Base-by-base conservation (phyloP, 2,113 vertebrate genomes). In the Rynchops niger region DNA sequence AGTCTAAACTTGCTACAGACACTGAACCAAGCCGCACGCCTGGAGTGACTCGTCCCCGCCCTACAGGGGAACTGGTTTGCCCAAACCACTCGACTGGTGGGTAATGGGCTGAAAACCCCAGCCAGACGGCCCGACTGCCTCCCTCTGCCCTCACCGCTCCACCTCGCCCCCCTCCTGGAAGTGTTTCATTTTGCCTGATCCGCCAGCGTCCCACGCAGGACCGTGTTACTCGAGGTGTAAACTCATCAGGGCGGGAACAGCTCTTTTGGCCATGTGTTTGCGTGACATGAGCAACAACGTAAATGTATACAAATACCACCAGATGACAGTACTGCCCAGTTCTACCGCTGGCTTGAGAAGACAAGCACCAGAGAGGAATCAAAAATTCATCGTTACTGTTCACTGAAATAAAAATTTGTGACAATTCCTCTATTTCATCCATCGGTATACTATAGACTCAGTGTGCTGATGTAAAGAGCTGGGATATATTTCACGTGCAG, bases 41-140 rank as follows among this genome's bases (percentile, higher is more conserved):
- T 40, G 9, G 20, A 0, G 14, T 94, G 95, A 95, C 81, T 96
- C 93, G 95, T 30, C 77, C 81, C 69, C 3, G 7, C 50, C 8
- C 76, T 0, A 5, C 36, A 7, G 92, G 82, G 72, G 72, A 97
- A 96, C 95, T 94, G 92, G 86, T 96, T 95, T 91, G 66, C 52
- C 92, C 94, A 61, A 91, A 89, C 52, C 93, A 71, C 49, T 19
- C 56, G 2, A 9, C 52, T 3, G 15, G 42, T 78, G 77, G 82
- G 22, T 45, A 42, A 43, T 91, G 86, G 72, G 69, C 63, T 81
- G 93, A 86, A 73, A 89, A 30, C 20, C 80, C 67, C 15, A 6
- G 61, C 76, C 91, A 47, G 90, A 79, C 82, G 26, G 71, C 86
- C 70, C 4, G 6, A 3, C 61, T 43, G 77, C 62, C 73, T 82